Evolutionary conservation across 2,113 vertebrate species (phyloP).

Genomic region (Camelus dromedarius): DNA sequence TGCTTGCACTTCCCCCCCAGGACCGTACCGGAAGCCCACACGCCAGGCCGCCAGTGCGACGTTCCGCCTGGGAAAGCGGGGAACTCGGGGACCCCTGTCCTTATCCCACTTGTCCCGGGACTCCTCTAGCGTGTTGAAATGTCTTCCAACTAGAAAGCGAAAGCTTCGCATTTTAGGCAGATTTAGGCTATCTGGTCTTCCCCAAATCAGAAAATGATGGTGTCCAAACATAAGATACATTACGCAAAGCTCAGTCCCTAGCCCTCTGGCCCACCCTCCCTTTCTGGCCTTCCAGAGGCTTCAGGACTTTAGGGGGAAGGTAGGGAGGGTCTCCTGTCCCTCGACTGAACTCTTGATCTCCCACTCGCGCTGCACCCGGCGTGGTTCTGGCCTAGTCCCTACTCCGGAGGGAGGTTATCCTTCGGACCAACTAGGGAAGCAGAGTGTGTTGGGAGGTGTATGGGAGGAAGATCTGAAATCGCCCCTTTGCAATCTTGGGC

Average conservation of each 20-base stretch:
- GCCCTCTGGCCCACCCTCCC: neutral
- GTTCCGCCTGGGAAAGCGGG: neutral
- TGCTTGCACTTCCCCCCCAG: neutral
- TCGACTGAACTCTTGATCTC: neutral
- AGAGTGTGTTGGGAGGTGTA: neutral
- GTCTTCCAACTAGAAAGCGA: conserved; percentile 24
- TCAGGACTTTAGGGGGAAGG: neutral
- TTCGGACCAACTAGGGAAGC: neutral
- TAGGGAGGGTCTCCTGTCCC: neutral
- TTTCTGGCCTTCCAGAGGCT: neutral
- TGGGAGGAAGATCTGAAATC: neutral
- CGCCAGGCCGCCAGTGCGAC: neutral
- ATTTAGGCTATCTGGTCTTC: neutral
- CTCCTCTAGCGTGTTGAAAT: conserved; percentile 20
- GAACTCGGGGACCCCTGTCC: neutral
- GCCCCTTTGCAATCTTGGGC: neutral
- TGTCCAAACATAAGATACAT: conserved; percentile 3
- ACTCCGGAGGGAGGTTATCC: neutral
- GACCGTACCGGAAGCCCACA: neutral
- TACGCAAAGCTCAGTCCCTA: neutral
- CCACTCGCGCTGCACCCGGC: neutral
- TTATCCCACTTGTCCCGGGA: neutral
- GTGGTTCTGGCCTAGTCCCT: neutral
- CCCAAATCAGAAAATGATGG: conserved; percentile 46
- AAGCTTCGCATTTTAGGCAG: conserved; percentile 6